Percentiles rank a stretch among this genome's conserved stretches.
Evolutionary conservation across 1,140 invertebrate genomes (phyloP).

Genomic region (Zophobas atratus): DNA sequence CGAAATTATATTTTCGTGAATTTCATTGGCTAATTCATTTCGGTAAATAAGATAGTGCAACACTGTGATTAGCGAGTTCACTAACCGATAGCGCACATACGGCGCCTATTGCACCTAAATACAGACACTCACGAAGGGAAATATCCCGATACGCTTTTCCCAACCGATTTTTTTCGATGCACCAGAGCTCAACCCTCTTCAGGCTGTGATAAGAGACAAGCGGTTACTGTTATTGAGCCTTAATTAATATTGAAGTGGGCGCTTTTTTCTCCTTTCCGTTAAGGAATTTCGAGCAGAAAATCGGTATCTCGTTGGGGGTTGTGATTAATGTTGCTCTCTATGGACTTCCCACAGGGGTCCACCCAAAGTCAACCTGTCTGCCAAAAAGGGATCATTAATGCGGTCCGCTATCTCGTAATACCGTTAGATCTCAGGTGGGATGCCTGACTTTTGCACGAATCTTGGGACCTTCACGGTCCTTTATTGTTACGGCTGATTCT

Average conservation of each 20-base stretch:
- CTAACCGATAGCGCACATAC: slow-evolving; percentile 39
- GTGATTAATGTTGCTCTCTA: slow-evolving; percentile 54
- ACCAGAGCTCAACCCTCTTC: slow-evolving; percentile 34
- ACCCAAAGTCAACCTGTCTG: slow-evolving; percentile 53
- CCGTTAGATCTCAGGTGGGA: slow-evolving; percentile 53
- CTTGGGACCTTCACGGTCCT: slow-evolving; percentile 11
- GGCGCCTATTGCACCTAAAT: slow-evolving; percentile 28
- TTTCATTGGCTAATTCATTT: slow-evolving; percentile 49
- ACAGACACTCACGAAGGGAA: slow-evolving; percentile 31
- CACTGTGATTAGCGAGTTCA: slow-evolving; percentile 44
- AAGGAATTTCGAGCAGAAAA: slow-evolving; percentile 19
- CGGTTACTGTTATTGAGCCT: slow-evolving; percentile 9
- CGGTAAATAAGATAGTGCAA: slow-evolving; percentile 46
- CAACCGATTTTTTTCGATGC: slow-evolving; percentile 28
- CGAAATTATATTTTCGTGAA: slow-evolving; percentile 45
- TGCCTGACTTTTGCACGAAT: slow-evolving; percentile 55
- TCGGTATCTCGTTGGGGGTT: slow-evolving; percentile 44
- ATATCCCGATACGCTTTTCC: slow-evolving; percentile 1
- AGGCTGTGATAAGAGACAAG: slow-evolving; percentile 28
- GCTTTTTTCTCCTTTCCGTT: slow-evolving; percentile 4
- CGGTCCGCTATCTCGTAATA: slow-evolving; percentile 35
- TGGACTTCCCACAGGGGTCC: slow-evolving; percentile 56
- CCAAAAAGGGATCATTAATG: slow-evolving; percentile 55
- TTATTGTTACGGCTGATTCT: neutral
- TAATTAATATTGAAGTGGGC: slow-evolving; percentile 10